phyloP scores from a whole-genome alignment of 2,797 vertebrate species.

The Sus cebifrons region DNA sequence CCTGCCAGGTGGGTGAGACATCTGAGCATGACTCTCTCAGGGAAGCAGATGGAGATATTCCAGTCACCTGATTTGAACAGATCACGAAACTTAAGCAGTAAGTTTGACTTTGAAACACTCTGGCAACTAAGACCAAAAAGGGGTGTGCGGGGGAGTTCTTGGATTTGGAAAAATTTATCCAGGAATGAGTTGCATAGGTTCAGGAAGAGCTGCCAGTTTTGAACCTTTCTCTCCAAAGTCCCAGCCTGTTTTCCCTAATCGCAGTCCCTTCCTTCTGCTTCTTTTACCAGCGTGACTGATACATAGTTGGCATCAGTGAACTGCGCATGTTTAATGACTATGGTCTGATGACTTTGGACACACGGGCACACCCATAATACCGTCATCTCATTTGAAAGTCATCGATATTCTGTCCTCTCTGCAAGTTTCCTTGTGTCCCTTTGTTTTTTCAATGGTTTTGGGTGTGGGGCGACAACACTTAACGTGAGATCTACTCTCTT shows the following conservation, averaged over 20 bases:
- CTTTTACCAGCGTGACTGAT: neutral
- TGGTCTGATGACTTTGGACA: neutral
- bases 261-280: neutral
- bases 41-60: neutral
- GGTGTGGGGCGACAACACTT: neutral
- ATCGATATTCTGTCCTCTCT: neutral
- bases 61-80: neutral
- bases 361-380: fast-evolving
- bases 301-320: neutral
- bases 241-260: neutral
- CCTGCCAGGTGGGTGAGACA: fast-evolving
- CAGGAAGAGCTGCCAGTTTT: neutral
- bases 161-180: neutral
- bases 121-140: neutral
- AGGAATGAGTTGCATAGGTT: neutral
- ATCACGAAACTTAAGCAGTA: neutral
- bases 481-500: neutral
- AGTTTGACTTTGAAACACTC: slow-evolving; percentile 17
- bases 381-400: neutral
- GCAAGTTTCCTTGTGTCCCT: neutral
- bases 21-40: neutral
- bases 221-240: neutral
- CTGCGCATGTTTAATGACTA: neutral
- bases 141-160: neutral
- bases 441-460: neutral